Conservation (phyloP, 2,797 vertebrate species). For the Lagorchestes hirsutus region DNA sequence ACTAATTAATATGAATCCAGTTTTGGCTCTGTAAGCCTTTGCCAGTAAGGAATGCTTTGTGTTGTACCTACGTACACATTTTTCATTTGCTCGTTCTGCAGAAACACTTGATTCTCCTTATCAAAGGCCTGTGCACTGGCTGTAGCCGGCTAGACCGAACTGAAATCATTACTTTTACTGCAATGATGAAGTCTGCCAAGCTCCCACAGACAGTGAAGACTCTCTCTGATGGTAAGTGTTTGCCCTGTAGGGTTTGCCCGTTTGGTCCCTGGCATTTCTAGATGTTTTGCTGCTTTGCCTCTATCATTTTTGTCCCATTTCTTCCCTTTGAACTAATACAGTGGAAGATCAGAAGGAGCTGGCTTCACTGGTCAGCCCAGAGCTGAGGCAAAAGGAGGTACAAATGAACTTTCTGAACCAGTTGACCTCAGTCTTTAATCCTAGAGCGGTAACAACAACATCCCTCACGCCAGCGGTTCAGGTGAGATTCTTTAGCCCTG, state of each 20-base stretch:
- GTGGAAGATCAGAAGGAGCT: constrained; percentile 99
- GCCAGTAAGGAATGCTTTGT: constrained; percentile 7
- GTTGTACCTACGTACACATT: constrained; percentile 1
- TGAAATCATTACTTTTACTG: constrained; percentile 99
- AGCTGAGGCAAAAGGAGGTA: constrained; percentile 97
- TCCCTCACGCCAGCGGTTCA: constrained; percentile 88
- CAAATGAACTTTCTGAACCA: constrained; percentile 99
- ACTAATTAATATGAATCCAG: not conserved
- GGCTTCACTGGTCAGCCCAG: constrained; percentile 94
- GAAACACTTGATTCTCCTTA: constrained; percentile 99
- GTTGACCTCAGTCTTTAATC: constrained; percentile 97
- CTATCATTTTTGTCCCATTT: not conserved
- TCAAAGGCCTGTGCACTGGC: constrained; percentile 98
- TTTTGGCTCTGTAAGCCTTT: not conserved
- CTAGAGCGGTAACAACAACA: constrained; percentile 90
- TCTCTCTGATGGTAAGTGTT: constrained; percentile 94
- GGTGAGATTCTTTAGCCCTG: constrained; percentile 80
- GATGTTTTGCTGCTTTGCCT: not conserved
- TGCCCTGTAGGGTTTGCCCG: not conserved
- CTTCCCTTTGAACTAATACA: constrained; percentile 71
- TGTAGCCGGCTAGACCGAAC: constrained; percentile 98
- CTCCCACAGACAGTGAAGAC: constrained; percentile 98
- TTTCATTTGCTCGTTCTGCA: constrained; percentile 77
- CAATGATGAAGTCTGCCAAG: constrained; percentile 99
- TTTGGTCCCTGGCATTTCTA: not conserved